These are phyloP conservation scores for Bradypodion ventrale DNA, from an alignment of 2,797 vertebrate species.

Conservation along the genomic window DNA sequence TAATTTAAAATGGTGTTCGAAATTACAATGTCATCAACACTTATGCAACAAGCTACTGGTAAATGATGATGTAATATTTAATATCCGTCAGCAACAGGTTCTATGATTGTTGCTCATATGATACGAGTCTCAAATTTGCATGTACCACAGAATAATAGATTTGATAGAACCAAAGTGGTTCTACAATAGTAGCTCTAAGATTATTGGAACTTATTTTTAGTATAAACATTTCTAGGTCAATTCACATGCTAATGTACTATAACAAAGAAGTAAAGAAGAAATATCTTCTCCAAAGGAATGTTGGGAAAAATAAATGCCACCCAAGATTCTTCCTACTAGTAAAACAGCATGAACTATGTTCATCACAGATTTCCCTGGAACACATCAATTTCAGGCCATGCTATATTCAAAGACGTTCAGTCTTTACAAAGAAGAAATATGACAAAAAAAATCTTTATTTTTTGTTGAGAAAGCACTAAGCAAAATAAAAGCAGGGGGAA, in stretches of 20 bases:
- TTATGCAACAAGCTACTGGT: too few species aligned
- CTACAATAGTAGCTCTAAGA: neutral
- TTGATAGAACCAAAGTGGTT: neutral
- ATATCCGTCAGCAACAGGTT: too few species aligned
- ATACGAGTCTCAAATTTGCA: neutral
- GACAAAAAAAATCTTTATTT: neutral
- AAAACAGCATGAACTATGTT: neutral
- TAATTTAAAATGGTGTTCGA: too few species aligned
- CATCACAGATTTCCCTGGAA: neutral
- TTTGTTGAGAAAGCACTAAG: constrained; percentile 3
- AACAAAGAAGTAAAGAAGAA: neutral
- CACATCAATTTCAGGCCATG: neutral
- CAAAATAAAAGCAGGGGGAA: neutral
- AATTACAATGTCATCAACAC: too few species aligned
- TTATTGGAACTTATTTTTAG: neutral
- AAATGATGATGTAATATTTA: too few species aligned
- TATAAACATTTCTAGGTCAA: neutral
- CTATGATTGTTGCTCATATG: neutral
- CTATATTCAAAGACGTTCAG: neutral
- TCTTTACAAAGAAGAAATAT: neutral
- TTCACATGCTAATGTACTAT: neutral
- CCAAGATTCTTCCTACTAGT: neutral
- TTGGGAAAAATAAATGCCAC: neutral
- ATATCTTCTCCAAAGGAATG: neutral
- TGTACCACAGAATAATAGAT: neutral